These are phyloP conservation scores for Maconellicoccus hirsutus DNA, from an alignment of 1,140 invertebrate species.

Conservation along the genomic window DNA sequence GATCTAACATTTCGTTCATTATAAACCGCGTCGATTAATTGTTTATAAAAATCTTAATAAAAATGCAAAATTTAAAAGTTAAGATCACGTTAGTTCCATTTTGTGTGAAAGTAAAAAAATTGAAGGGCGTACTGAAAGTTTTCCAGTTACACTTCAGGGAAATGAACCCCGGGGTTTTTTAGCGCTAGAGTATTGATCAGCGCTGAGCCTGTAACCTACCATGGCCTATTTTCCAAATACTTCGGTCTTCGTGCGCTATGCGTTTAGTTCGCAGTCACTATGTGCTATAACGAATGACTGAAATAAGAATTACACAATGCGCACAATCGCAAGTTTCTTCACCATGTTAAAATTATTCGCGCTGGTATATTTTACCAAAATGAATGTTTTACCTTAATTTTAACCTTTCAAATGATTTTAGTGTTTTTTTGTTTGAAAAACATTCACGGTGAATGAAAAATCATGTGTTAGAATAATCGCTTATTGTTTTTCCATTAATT, in stretches of 20 bases:
- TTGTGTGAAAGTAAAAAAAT: slow-evolving; percentile 9
- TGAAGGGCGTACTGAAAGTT: slow-evolving; percentile 7
- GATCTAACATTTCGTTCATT: neutral
- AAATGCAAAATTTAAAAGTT: neutral
- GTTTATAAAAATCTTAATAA: neutral
- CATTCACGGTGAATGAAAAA: too few species aligned
- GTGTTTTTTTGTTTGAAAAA: too few species aligned
- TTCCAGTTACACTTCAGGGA: slow-evolving; percentile 7
- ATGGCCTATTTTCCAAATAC: slow-evolving; percentile 8
- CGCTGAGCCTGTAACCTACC: slow-evolving; percentile 1
- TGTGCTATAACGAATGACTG: neutral
- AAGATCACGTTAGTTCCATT: slow-evolving; percentile 8
- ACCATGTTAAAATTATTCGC: neutral
- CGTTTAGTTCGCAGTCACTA: neutral
- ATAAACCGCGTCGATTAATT: neutral
- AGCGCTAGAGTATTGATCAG: slow-evolving; percentile 7
- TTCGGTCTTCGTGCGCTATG: slow-evolving; percentile 2
- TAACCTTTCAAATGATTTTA: neutral
- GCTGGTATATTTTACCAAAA: neutral
- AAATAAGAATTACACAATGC: neutral
- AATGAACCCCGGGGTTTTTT: slow-evolving; percentile 7
- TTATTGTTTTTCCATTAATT: too few species aligned
- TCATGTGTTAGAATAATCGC: too few species aligned
- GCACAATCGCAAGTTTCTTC: neutral
- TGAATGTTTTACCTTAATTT: neutral